These are phyloP conservation scores for Caenorhabditis elegans DNA, from an alignment of 1,140 invertebrate genomes.

Conservation along the genomic window WBcel235 BX284605.5:2911001-2911500, in stretches of 20 bases:
- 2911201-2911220: neutral
- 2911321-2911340: neutral
- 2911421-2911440: neutral
- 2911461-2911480: neutral
- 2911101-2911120: too few relatives aligned
- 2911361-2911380: neutral
- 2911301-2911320: neutral
- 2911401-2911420: neutral
- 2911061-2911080: too few relatives aligned
- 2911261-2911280: neutral
- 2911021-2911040: too few relatives aligned
- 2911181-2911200: too few relatives aligned
- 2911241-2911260: neutral
- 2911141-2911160: too few relatives aligned
- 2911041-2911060: too few relatives aligned
- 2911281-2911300: neutral
- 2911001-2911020: too few relatives aligned
- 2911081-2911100: too few relatives aligned
- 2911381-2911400: neutral
- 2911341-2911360: neutral
- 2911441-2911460: neutral
- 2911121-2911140: too few relatives aligned
- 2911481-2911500: neutral
- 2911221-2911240: neutral
- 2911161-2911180: too few relatives aligned